Percentiles rank a stretch among this genome's conserved stretches.
These are phyloP conservation scores for Tetranychus piercei DNA, from an alignment of 2,888 invertebrate genomes.

Conservation along the genomic window DNA sequence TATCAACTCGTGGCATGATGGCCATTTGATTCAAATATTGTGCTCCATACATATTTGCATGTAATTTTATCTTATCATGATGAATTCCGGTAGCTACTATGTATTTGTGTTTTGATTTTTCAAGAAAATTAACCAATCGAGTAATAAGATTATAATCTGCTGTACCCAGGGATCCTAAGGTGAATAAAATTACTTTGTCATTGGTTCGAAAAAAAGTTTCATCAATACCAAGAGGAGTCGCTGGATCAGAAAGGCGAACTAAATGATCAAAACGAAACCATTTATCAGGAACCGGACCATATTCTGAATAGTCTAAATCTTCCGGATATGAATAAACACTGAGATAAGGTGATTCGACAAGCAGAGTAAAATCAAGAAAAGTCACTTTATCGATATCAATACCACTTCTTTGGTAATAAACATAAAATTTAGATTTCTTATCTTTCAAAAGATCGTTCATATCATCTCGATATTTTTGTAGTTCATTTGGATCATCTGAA, in stretches of 20 bases:
- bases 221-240: background rate
- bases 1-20: constrained; percentile 7
- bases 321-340: constrained; percentile 17
- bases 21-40: background rate
- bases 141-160: constrained; percentile 14
- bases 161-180: constrained; percentile 15
- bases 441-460: background rate
- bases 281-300: constrained; percentile 10
- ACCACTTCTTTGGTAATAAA: background rate
- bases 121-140: constrained; percentile 12
- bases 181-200: constrained; percentile 12
- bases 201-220: background rate
- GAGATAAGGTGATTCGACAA: constrained; percentile 12
- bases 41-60: constrained; percentile 17
- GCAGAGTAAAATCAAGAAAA: background rate
- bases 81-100: constrained; percentile 15
- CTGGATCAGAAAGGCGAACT: background rate
- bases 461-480: background rate
- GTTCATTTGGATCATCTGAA: background rate
- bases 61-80: constrained; percentile 13
- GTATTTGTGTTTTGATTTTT: constrained; percentile 14
- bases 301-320: constrained; percentile 18
- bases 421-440: background rate
- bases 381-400: background rate
- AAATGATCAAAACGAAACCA: constrained; percentile 5